Evolutionary conservation across 2,797 vertebrate genomes (phyloP).

Genomic region (Pipistrellus nathusii): DNA sequence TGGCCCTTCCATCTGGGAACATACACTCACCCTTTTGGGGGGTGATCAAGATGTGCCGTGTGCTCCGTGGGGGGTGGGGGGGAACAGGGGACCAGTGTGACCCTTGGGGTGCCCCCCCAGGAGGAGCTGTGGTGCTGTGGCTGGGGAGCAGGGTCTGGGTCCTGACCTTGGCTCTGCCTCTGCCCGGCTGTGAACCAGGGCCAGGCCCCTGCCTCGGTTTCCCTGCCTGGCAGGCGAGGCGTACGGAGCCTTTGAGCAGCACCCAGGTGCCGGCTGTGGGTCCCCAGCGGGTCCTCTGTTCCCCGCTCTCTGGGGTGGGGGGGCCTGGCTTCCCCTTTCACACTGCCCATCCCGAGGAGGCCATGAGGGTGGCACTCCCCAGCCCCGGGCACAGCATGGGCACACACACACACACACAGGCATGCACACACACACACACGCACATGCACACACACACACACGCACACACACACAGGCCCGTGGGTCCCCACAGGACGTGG

Average conservation of each 20-base stretch:
- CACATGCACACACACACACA: too few species aligned
- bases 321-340: not conserved
- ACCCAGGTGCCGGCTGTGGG: too few species aligned
- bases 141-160: not conserved
- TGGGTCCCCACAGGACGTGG: fast-evolving
- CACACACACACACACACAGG: too few species aligned
- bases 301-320: not conserved
- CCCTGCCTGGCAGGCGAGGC: not conserved
- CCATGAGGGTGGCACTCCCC: not conserved
- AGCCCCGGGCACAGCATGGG: not conserved
- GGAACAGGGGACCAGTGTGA: not conserved
- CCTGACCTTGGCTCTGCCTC: not conserved
- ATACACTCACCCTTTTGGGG: fast-evolving
- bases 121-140: not conserved
- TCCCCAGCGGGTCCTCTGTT: not conserved
- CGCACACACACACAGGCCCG: not conserved
- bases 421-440: too few species aligned
- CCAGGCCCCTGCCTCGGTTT: not conserved
- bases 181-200: not conserved
- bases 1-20: not conserved
- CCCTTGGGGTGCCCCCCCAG: not conserved
- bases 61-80: not conserved
- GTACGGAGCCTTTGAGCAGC: not conserved
- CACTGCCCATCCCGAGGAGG: not conserved
- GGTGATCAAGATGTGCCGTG: fast-evolving